A percentile compares a stretch with the other conserved stretches of the same genome.
Conservation (phyloP, 2,113 vertebrate genomes). For the Sminthopsis crassicaudata region DNA sequence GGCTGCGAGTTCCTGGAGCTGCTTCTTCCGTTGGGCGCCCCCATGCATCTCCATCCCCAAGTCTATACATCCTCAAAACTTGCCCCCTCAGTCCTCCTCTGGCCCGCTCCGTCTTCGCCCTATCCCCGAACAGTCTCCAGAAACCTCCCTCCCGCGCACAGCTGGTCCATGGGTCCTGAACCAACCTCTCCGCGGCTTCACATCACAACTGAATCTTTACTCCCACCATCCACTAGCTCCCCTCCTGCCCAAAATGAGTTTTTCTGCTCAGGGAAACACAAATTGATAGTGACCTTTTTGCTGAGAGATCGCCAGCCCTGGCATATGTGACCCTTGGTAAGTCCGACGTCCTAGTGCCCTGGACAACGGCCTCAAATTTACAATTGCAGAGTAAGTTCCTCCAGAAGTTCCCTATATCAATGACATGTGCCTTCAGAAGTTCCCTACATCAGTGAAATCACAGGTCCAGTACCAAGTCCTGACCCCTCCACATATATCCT, state of each 20-base stretch:
- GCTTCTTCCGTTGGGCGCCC: conserved; percentile 71
- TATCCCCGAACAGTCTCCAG: not conserved
- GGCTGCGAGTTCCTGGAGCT: conserved; percentile 77
- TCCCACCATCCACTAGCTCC: not conserved
- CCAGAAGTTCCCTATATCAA: not conserved
- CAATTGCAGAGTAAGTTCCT: not conserved
- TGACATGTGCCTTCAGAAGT: too few relatives aligned
- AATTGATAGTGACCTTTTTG: not conserved
- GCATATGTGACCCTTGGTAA: not conserved
- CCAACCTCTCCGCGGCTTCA: not conserved
- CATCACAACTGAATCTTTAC: not conserved
- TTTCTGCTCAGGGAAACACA: not conserved
- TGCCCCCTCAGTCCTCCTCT: not conserved
- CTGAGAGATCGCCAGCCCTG: not conserved
- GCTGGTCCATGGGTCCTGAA: not conserved
- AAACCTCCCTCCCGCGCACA: not conserved
- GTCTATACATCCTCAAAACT: conserved; percentile 77
- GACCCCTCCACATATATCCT: not conserved
- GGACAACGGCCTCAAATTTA: not conserved
- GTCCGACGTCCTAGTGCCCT: not conserved
- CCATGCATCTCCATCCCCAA: not conserved
- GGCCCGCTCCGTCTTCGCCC: not conserved
- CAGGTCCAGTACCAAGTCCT: not conserved
- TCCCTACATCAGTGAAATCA: not conserved
- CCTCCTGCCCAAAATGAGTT: not conserved